Evolutionary conservation across 2,113 vertebrate genomes (phyloP).

Genomic region (Lampris megalopsis): DNA sequence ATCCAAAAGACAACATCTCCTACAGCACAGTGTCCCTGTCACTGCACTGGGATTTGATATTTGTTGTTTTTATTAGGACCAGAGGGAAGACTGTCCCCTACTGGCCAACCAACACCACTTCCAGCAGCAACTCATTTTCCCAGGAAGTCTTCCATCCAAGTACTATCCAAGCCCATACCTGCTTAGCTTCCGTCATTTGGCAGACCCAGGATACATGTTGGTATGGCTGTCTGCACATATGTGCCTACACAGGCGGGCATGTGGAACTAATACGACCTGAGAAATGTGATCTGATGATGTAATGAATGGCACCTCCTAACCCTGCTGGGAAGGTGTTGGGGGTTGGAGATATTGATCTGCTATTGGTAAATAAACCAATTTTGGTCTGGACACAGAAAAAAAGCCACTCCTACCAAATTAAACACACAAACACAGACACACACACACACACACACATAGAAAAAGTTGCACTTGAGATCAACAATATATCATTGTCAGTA

Average conservation of each 20-base stretch:
- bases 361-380: constrained; percentile 9
- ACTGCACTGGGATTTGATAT: too few relatives aligned
- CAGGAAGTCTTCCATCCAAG: too few relatives aligned
- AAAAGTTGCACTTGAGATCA: background rate
- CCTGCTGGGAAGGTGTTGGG: background rate
- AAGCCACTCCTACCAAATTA: background rate
- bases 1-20: too few relatives aligned
- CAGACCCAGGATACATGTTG: too few relatives aligned
- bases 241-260: background rate
- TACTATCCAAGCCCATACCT: too few relatives aligned
- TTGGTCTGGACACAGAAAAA: constrained; percentile 1
- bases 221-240: background rate
- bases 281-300: constrained; percentile 6
- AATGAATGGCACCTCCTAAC: background rate
- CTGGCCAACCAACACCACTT: too few relatives aligned
- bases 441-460: constrained; percentile 12
- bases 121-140: too few relatives aligned
- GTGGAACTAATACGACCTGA: background rate
- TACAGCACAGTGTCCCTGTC: too few relatives aligned
- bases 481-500: background rate
- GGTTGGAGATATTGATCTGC: constrained; percentile 30
- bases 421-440: background rate
- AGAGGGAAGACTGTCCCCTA: too few relatives aligned
- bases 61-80: too few relatives aligned
- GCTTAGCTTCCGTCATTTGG: too few relatives aligned